Base-by-base conservation (phyloP, 1,140 invertebrate genomes). In the Zaprionus nigranus region DNA sequence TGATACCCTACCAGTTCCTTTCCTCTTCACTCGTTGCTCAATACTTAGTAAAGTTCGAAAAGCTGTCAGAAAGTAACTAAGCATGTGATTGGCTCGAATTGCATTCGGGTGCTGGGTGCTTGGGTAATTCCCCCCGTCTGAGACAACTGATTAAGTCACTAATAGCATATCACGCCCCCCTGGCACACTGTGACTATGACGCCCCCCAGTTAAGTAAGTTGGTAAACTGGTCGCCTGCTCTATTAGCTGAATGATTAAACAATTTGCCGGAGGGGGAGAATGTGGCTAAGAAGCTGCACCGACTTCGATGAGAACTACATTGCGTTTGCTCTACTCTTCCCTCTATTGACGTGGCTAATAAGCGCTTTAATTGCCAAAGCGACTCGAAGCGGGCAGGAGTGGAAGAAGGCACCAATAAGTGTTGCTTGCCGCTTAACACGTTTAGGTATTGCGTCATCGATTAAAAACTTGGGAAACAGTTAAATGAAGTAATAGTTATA, bases 201-300 rank as follows among this genome's bases (percentile, higher is more conserved):
- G 40, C 40, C 40, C n/a, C n/a, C 7, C n/a, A 46, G n/a, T 17
- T 46, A 46, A 46, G n/a, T 46, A 46, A 46, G 6, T 46, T 46
- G n/a, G 40, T 46, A 9, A 46, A 15, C 7, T 17, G 40, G 40
- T 46, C 40, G 40, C 40, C 40, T 46, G 40, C 40, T 46, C 40
- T 46, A 46, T 46, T 46, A 46, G 40, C 40, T 46, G 40, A 46
- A 46, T 46, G 40, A 46, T 46, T 46, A 46, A 46, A 46, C 40
- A 46, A 46, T 17, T 46, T n/a, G n/a, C 40, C 40, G 40, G 6
- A 46, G 40, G 40, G 40, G n/a, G 40, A n/a, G 40, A 2, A 43
- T 6, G 40, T 6, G 40, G 2, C 15, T 7, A 7, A 17, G 40
- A 7, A 46, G n/a, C n/a, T 46, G 40, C 40, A 46, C 2, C 7